Conservation (phyloP, 2,113 vertebrate species). For the Pseudopipra pipra region DNA sequence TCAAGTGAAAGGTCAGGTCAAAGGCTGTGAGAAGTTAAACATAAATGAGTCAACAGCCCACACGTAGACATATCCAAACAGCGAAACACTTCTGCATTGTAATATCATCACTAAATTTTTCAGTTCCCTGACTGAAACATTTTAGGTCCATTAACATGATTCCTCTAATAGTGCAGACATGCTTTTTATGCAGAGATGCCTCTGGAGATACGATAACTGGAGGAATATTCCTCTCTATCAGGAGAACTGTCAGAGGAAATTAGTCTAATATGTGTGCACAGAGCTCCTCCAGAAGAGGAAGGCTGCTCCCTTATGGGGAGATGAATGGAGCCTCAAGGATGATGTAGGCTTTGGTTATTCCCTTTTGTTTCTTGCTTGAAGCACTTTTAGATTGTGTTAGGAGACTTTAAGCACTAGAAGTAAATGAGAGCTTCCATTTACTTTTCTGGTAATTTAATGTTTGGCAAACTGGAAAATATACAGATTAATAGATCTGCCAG, state of each 20-base stretch:
- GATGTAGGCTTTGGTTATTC: constrained; percentile 27
- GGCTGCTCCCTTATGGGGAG: not conserved
- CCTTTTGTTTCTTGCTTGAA: constrained; percentile 41
- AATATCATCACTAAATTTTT: constrained; percentile 8
- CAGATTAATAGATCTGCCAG: constrained; percentile 54
- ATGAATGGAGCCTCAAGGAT: constrained; percentile 33
- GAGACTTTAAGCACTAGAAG: constrained; percentile 26
- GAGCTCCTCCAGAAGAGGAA: constrained; percentile 9
- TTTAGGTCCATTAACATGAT: constrained; percentile 36
- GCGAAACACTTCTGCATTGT: not conserved
- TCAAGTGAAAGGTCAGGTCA: constrained; percentile 43
- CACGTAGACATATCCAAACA: not conserved
- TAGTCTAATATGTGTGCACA: not conserved
- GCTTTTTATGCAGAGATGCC: constrained; percentile 26
- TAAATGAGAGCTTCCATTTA: constrained; percentile 62
- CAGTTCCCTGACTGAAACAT: constrained; percentile 10
- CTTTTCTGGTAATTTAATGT: constrained; percentile 60
- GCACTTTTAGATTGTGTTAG: constrained; percentile 39
- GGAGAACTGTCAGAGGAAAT: constrained; percentile 49
- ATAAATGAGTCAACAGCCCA: not conserved
- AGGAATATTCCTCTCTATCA: constrained; percentile 15
- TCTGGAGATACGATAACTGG: not conserved
- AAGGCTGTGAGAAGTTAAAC: constrained; percentile 17
- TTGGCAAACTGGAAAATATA: constrained; percentile 65
- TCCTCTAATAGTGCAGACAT: constrained; percentile 29